Evolutionary conservation across 2,113 vertebrate genomes (phyloP).

Genomic region (Ophiodon elongatus): DNA sequence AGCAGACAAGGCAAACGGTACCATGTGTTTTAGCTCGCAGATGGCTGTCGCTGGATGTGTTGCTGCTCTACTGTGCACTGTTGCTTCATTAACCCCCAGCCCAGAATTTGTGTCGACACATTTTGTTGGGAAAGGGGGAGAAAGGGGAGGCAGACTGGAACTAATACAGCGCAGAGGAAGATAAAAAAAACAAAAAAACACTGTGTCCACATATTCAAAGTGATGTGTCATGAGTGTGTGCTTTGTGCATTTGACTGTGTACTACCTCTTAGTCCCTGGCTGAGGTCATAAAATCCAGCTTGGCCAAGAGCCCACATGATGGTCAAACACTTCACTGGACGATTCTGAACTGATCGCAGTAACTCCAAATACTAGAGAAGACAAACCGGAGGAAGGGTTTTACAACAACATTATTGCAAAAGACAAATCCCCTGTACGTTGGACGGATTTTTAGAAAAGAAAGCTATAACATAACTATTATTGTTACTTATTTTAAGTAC

Average conservation of each 20-base stretch:
- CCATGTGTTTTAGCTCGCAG: background rate
- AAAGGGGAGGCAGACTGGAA: slow-evolving; percentile 34
- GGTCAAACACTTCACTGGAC: slow-evolving; percentile 90
- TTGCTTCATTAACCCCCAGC: slow-evolving; percentile 48
- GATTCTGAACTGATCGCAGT: slow-evolving; percentile 91
- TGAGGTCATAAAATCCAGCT: slow-evolving; percentile 90
- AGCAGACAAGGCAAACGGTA: background rate
- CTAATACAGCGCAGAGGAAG: background rate
- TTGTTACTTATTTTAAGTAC: background rate
- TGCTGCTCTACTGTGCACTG: slow-evolving; percentile 22
- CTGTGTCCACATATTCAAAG: background rate
- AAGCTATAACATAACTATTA: background rate
- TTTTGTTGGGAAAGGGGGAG: slow-evolving; percentile 55
- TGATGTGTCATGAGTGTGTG: background rate
- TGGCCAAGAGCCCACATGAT: slow-evolving; percentile 97
- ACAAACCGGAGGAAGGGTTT: background rate
- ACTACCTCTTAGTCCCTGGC: slow-evolving; percentile 92
- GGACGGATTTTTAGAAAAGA: background rate
- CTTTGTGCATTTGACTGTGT: background rate
- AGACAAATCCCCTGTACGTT: background rate
- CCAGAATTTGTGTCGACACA: slow-evolving; percentile 16
- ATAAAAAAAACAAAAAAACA: background rate
- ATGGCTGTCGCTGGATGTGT: background rate
- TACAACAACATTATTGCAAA: slow-evolving; percentile 21
- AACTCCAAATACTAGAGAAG: slow-evolving; percentile 90